Base-by-base conservation (phyloP, 2,113 vertebrate genomes). In the Pyxicephalus adspersus region DNA sequence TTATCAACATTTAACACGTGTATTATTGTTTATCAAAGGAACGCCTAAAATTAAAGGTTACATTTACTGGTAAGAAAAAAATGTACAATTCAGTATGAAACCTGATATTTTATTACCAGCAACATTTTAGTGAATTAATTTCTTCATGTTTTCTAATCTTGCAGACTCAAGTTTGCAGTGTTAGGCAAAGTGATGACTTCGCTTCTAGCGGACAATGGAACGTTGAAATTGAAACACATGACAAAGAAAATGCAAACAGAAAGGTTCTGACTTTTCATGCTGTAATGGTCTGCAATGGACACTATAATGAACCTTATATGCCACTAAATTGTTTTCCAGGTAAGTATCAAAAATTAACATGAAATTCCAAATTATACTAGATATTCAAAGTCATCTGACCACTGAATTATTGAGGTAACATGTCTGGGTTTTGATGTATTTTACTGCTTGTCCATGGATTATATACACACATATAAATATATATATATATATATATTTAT, bases 211-310 rank as follows among this genome's bases (percentile, higher is more conserved):
- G 96, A n/a, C 96, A 94, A 85, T 98, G 97, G 97, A 91, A 95
- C 0, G 86, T 99, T n/a, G 83, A 93, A 80, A 96, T 93, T 0
- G 91, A 92, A 81, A 87, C 63, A 0, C 22, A 84, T 0, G 90
- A 93, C 38, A 45, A 13, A 3, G 38, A 45, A 45, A 45, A 45
- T 45, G 38, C 1, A 4, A 67, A 84, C 25, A 82, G 19, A 77
- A 83, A 93, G 45, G 86, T 9, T 0, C 90, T 90, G 0, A 0
- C 94, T 68, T 98, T 97, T 13, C 96, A 98, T 54, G 96, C 93
- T 0, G 90, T 98, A 60, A 88, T 98, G 88, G 90, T 98, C 64
- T 97, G 96, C 90, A 92, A 90, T 0, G 97, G 96, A 54, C 90
- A 87, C 17, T 95, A 88, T 86, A 88, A 87, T 67, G 78, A 89